Evolutionary conservation across 2,113 vertebrate genomes (phyloP).

Genomic region (Nesoenas mayeri): DNA sequence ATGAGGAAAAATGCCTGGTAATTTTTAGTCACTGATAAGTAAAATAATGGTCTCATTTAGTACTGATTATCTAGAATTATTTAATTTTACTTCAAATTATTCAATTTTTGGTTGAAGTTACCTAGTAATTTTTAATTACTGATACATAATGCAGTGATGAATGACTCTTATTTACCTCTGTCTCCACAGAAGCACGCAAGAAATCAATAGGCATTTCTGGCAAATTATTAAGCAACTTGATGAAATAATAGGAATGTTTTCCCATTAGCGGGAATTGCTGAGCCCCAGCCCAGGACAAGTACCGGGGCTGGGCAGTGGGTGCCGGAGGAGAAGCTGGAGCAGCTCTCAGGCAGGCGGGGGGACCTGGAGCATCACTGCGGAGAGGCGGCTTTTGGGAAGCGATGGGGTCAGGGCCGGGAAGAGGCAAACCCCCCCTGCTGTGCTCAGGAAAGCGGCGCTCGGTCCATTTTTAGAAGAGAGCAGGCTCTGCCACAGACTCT

Average conservation of each 20-base stretch:
- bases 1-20: slow-evolving; percentile 40
- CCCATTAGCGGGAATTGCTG: neutral
- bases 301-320: rapidly evolving
- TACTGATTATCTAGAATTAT: slow-evolving; percentile 59
- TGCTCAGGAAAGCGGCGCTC: neutral
- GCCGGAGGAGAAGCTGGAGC: neutral
- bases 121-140: slow-evolving; percentile 74
- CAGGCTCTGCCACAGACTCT: slow-evolving; percentile 43
- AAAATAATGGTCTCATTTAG: slow-evolving; percentile 68
- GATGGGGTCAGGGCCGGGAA: neutral
- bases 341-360: neutral
- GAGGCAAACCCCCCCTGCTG: neutral
- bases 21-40: slow-evolving; percentile 71
- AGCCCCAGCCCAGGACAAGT: neutral
- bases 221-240: slow-evolving; percentile 27
- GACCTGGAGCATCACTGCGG: rapidly evolving
- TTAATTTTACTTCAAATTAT: slow-evolving; percentile 62
- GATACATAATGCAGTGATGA: slow-evolving; percentile 51
- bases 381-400: neutral
- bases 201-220: slow-evolving; percentile 65
- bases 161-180: slow-evolving; percentile 70
- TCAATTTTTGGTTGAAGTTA: slow-evolving; percentile 67
- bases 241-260: slow-evolving; percentile 37
- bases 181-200: slow-evolving; percentile 36
- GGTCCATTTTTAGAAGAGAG: slow-evolving; percentile 44